Evolutionary conservation across 2,888 invertebrate genomes (phyloP).

Genomic region (Drosophila niveifrons): DNA sequence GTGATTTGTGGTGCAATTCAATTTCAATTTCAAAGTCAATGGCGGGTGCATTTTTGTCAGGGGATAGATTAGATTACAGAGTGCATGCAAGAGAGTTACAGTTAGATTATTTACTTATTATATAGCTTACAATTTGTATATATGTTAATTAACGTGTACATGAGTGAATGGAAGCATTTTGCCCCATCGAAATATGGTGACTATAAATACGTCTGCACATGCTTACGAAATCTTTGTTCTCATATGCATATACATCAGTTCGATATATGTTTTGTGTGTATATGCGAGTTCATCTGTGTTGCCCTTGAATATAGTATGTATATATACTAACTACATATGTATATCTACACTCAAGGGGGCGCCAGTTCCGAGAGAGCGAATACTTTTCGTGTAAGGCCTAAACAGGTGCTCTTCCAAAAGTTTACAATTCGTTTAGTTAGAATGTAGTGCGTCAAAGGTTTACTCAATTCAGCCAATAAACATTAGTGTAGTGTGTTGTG

Average conservation of each 20-base stretch:
- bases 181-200: slow-evolving; percentile 15
- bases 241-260: slow-evolving; percentile 9
- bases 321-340: slow-evolving; percentile 31
- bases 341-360: slow-evolving; percentile 5
- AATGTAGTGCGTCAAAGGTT: not conserved
- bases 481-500: slow-evolving; percentile 5
- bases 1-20: slow-evolving; percentile 52
- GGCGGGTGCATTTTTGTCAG: slow-evolving; percentile 41
- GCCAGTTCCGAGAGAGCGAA: slow-evolving; percentile 3
- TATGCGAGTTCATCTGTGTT: slow-evolving; percentile 37
- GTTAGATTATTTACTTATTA: slow-evolving; percentile 18
- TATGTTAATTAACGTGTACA: not conserved
- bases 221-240: slow-evolving; percentile 63
- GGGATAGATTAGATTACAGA: slow-evolving; percentile 26
- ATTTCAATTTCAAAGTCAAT: slow-evolving; percentile 43
- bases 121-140: not conserved
- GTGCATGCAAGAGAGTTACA: slow-evolving; percentile 65
- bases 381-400: slow-evolving; percentile 24
- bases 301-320: slow-evolving; percentile 49
- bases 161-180: slow-evolving; percentile 20
- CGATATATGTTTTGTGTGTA: slow-evolving; percentile 22
- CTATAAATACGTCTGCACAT: slow-evolving; percentile 68
- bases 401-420: slow-evolving; percentile 41
- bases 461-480: slow-evolving; percentile 19
- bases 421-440: slow-evolving; percentile 7